phyloP scores from a whole-genome alignment of 2,888 invertebrate genomes.

The Hirudinaria manillensis region DNA sequence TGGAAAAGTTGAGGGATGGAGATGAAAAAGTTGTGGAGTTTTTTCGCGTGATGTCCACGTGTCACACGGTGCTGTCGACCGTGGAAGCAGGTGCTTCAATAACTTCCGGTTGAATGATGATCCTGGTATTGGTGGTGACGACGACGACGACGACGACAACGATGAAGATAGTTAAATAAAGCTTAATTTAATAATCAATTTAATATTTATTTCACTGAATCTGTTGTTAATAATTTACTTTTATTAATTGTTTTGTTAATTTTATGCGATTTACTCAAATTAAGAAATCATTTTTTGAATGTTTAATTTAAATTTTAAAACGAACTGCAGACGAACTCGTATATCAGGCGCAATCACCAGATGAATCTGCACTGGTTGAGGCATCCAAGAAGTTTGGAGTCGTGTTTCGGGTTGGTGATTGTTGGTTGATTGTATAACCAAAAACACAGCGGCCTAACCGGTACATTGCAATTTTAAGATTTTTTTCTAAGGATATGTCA shows the following conservation, averaged over 20 bases:
- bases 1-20: neutral
- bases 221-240: no score
- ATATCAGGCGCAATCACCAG: slow-evolving; percentile 31
- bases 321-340: slow-evolving; percentile 18
- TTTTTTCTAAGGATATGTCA: no score
- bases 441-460: no score
- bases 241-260: neutral
- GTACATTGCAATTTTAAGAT: no score
- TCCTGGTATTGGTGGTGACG: neutral
- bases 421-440: no score
- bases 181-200: neutral
- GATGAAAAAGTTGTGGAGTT: slow-evolving; percentile 8
- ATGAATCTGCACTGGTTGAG: slow-evolving; percentile 25
- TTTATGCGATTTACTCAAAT: neutral
- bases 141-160: neutral
- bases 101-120: neutral
- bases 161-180: neutral
- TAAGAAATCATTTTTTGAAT: neutral
- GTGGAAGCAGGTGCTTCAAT: neutral
- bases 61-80: slow-evolving; percentile 17
- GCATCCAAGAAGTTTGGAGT: slow-evolving; percentile 18
- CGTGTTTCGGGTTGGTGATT: neutral
- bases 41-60: slow-evolving; percentile 5
- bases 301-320: neutral
- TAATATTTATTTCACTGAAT: no score